Conservation (phyloP, 2,113 vertebrate genomes). For the Pterocles orientalis region DNA sequence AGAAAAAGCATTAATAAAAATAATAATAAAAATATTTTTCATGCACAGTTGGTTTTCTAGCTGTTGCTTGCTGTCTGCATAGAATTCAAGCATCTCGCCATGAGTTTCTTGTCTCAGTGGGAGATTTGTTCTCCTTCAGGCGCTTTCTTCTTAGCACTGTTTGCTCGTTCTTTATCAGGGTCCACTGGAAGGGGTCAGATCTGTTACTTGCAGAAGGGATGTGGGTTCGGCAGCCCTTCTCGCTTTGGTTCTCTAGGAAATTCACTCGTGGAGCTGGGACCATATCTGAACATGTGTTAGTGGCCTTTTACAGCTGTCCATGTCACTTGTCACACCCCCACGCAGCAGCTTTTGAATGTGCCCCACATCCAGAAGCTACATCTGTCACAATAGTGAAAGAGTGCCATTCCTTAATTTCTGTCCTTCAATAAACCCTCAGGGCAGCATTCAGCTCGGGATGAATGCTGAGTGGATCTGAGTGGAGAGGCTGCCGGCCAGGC, state of each 20-base stretch:
- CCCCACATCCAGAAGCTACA: background rate
- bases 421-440: background rate
- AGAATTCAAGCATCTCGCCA: background rate
- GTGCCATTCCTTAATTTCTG: background rate
- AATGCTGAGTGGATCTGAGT: background rate
- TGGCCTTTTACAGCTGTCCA: background rate
- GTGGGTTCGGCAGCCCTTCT: background rate
- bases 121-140: background rate
- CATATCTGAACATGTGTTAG: background rate
- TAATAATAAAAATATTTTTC: background rate
- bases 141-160: accelerated
- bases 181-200: background rate
- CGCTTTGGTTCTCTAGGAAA: background rate
- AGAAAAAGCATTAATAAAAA: background rate
- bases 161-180: background rate
- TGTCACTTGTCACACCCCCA: background rate
- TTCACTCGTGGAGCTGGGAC: background rate
- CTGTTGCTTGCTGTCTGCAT: background rate
- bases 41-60: background rate
- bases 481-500: background rate
- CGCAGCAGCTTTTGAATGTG: background rate
- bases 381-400: background rate
- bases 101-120: background rate
- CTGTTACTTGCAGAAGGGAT: background rate
- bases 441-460: background rate